phyloP scores from a whole-genome alignment of 92 coral and sea anemone genomes.

The Epizoanthus rinbou region DNA sequence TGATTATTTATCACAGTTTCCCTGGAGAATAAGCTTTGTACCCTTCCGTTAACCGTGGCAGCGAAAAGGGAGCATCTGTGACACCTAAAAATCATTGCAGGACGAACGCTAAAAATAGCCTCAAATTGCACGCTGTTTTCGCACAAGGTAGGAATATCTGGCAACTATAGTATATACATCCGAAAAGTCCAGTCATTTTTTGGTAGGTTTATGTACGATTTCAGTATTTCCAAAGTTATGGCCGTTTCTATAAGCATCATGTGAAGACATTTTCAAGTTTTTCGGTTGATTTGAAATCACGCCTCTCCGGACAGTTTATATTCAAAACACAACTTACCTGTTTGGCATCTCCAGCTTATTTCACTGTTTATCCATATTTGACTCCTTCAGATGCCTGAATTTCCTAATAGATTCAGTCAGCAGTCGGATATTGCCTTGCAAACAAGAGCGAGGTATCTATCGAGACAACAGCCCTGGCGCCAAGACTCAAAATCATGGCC shows the following conservation, averaged over 20 bases:
- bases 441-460: too few species aligned
- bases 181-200: not conserved
- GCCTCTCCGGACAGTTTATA: too few species aligned
- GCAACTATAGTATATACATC: not conserved
- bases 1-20: too few species aligned
- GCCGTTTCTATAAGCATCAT: not conserved
- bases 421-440: not conserved
- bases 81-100: not conserved
- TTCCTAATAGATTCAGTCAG: slow-evolving; percentile 24
- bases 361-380: not conserved
- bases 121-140: not conserved
- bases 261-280: not conserved
- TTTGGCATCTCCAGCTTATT: too few species aligned
- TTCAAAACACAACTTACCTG: too few species aligned
- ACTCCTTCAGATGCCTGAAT: slow-evolving; percentile 12
- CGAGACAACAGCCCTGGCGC: too few species aligned
- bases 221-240: not conserved
- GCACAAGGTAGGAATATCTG: not conserved
- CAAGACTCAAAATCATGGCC: too few species aligned
- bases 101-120: not conserved
- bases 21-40: too few species aligned
- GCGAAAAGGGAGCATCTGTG: not conserved
- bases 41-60: too few species aligned
- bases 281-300: too few species aligned
- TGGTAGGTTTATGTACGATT: not conserved